Evolutionary conservation across 64 coral and sea anemone species (phyloP), one percentile per base, ranked within the genome.

Genomic region (Dendronephthya gigantea): DNA sequence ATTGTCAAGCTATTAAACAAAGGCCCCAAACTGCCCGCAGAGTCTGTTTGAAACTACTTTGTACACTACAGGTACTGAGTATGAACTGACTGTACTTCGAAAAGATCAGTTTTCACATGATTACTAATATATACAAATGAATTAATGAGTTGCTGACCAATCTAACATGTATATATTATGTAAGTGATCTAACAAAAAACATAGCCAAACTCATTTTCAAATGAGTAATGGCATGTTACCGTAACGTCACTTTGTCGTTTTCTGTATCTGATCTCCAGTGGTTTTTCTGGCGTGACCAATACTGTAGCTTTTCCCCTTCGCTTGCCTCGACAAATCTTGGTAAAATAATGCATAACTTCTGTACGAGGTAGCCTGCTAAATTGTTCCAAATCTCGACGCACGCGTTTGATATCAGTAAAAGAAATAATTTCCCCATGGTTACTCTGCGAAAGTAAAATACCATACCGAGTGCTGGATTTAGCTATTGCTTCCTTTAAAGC

Each of bases 171-270:
- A n/a, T n/a, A n/a, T n/a, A n/a, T n/a, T n/a, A n/a, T n/a, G n/a
- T n/a, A n/a, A n/a, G n/a, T n/a, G n/a, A n/a, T n/a, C n/a, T n/a
- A n/a, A n/a, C n/a, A 47, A 88, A 87, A 87, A 4, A 36, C 48
- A 76, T 85, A 92, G 0, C 90, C 86, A 88, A 81, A 87, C 84
- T 91, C 82, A 58, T 91, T 91, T 0, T 47, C 84, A 41, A 88
- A 88, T 87, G 82, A 72, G 82, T 91, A 91, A 19, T 91, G 85
- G 19, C 41, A 65, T 22, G 35, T 66, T 0, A 90, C 0, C 27
- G 17, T 34, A 31, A 90, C 75, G 65, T 85, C 35, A 40, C 56
- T 19, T 87, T 87, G 76, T 79, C 85, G 84, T 34, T 91, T 91
- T 25, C 74, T 23, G 51, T 87, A 88, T 35, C 43, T 10, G 32